phyloP scores from a whole-genome alignment of 1,140 invertebrate genomes.

The Aphaenogaster floridana region DNA sequence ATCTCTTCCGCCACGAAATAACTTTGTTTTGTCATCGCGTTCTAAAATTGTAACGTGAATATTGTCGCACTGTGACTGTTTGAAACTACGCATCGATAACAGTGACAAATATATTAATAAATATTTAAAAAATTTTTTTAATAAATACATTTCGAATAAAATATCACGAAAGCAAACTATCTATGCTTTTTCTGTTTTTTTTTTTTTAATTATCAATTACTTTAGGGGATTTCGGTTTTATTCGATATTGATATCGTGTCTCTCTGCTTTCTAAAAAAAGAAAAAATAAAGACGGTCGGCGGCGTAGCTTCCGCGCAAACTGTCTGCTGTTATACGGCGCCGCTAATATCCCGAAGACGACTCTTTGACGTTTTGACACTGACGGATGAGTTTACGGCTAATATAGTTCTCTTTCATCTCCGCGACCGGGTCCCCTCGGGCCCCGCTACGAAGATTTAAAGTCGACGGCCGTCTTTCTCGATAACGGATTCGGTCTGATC shows the following conservation, averaged over 20 bases:
- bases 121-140: background rate
- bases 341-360: conserved; percentile 84
- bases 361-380: conserved; percentile 84
- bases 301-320: conserved; percentile 52
- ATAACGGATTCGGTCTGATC: conserved; percentile 71
- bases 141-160: conserved; percentile 6
- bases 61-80: background rate
- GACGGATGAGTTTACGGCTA: conserved; percentile 86
- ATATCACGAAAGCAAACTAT: background rate
- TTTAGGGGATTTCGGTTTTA: background rate
- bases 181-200: background rate
- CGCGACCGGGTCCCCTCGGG: conserved; percentile 73
- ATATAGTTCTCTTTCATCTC: conserved; percentile 85
- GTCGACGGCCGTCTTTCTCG: conserved; percentile 64
- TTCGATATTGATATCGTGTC: conserved; percentile 4
- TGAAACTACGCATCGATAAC: background rate
- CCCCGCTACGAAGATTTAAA: conserved; percentile 67
- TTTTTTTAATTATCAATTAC: conserved; percentile 13
- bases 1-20: background rate
- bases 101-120: background rate
- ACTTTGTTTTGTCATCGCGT: background rate
- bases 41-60: background rate
- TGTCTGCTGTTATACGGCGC: conserved; percentile 78
- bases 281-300: conserved; percentile 60
- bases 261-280: conserved; percentile 33